Evolutionary conservation across 2,888 invertebrate genomes (phyloP), one percentile per base, ranked within the genome.

Genomic region (Agrochola lota): DNA sequence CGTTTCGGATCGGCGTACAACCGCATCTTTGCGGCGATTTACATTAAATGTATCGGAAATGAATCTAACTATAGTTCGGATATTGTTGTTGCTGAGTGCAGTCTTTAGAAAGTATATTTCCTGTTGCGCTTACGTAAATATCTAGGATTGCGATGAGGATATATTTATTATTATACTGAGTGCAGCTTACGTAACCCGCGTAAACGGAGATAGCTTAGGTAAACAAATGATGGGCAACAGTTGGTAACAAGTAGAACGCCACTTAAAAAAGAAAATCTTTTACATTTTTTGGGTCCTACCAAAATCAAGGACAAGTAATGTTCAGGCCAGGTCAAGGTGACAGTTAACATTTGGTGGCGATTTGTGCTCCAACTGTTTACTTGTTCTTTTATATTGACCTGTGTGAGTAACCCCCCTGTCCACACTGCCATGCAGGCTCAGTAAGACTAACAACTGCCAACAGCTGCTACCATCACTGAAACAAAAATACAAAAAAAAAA

Each of bases 61-160:
- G 3, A 30, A 67, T 68, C n/a, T 40, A 52, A 77, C 46, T 43
- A 49, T 70, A 59, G 12, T 35, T 49, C 26, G 30, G 17, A 52
- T 52, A 59, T 59, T 72, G 23, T 74, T 71, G n/a, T 64, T 72
- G 40, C 62, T 30, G 62, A 76, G 6, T 75, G 35, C 52, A 75
- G 26, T 67, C 40, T 62, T 55, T n/a, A 57, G 52, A 43, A 64
- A 60, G 15, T 43, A 17, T 69, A 52, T 70, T 79, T 84, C 70
- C 70, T 70, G 52, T 20, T 43, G 59, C 5, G 43, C 23, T 49
- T n/a, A 43, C 17, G 26, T 46, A 35, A 17, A 23, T 52, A 8
- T 26, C n/a, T 66, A n/a, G 11, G 26, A 57, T 46, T 35, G 30
- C n/a, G 59, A 15, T 12, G 59, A 55, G 30, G 15, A 46, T 46